Conservation (phyloP, 2,797 vertebrate genomes). For the Micropoecilia bifurca region DNA sequence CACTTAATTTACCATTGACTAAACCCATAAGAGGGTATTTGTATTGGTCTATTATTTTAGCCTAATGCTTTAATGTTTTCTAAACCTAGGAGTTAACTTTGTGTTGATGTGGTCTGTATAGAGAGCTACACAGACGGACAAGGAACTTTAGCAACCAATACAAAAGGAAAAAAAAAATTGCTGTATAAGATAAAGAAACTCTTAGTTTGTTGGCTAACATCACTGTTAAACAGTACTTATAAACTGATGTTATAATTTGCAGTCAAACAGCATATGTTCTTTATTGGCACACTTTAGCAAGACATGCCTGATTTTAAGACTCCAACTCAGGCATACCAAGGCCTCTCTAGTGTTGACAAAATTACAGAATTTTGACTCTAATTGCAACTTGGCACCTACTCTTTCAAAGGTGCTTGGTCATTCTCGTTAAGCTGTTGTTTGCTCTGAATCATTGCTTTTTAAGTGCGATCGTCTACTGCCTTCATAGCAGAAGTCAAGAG, state of each 20-base stretch:
- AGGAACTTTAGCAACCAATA: too few relatives aligned
- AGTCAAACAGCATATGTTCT: background rate
- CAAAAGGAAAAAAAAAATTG: too few relatives aligned
- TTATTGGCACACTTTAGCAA: background rate
- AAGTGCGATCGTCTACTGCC: constrained; percentile 43
- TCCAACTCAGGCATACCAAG: background rate
- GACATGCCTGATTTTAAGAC: background rate
- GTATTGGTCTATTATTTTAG: background rate
- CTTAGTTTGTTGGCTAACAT: too few relatives aligned
- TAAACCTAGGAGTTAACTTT: too few relatives aligned
- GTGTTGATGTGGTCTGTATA: too few relatives aligned
- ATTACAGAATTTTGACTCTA: background rate
- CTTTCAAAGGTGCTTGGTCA: background rate
- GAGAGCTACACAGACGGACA: too few relatives aligned
- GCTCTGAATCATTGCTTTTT: constrained; percentile 27
- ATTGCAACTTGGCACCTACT: background rate
- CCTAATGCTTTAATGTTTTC: background rate
- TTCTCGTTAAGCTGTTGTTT: constrained; percentile 25
- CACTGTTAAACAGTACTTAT: too few relatives aligned
- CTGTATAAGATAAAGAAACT: too few relatives aligned
- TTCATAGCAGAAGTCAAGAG: constrained; percentile 10
- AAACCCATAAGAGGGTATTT: background rate
- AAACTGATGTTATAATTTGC: too few relatives aligned
- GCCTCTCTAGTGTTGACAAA: too few relatives aligned
- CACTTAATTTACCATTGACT: background rate